These are phyloP conservation scores for Sternotherus odoratus DNA, from an alignment of 2,797 vertebrate genomes.

Conservation along the genomic window DNA sequence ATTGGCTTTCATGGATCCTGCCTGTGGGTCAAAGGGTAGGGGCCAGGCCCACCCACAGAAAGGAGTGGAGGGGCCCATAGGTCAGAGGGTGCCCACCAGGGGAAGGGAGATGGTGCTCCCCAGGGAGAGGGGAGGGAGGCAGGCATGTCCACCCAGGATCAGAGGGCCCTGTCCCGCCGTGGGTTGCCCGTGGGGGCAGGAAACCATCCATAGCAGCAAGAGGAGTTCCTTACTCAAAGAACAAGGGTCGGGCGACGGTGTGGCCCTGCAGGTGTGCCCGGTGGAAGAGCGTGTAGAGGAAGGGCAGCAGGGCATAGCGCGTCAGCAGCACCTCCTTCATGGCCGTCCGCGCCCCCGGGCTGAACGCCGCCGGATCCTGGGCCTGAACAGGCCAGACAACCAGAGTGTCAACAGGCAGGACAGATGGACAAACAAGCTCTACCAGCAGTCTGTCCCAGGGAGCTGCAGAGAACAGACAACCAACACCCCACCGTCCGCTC, in stretches of 20 bases:
- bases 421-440: neutral
- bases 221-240: conserved; percentile 88
- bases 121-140: neutral
- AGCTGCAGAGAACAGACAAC: neutral
- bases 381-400: conserved; percentile 69
- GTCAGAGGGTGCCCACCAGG: neutral
- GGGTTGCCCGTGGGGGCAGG: too few species aligned
- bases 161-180: too few species aligned
- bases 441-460: too few species aligned
- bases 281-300: conserved; percentile 91
- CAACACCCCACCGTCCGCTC: neutral
- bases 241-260: conserved; percentile 85
- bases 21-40: neutral
- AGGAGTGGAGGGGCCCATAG: too few species aligned
- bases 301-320: conserved; percentile 88
- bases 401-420: neutral
- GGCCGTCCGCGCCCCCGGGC: conserved; percentile 79
- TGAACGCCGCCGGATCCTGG: conserved; percentile 87
- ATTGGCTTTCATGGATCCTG: neutral
- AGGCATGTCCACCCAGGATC: neutral
- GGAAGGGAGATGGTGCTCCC: neutral
- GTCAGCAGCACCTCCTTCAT: conserved; percentile 87
- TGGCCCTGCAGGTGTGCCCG: conserved; percentile 84
- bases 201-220: neutral
- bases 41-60: fast-evolving